Conservation (phyloP, 2,797 vertebrate species). For the Poliocrania exsul region DNA sequence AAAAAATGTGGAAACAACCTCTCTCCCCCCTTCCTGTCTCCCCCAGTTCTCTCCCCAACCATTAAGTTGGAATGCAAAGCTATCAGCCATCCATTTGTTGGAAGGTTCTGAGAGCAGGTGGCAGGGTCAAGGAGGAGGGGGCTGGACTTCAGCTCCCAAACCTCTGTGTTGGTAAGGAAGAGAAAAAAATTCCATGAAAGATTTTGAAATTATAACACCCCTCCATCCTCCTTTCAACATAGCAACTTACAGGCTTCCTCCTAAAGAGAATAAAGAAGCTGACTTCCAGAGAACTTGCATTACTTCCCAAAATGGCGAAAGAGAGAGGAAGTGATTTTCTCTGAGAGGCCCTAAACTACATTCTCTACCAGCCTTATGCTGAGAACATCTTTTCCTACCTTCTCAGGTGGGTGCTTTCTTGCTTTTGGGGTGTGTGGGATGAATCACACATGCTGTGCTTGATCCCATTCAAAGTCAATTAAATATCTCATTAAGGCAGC, state of each 20-base stretch:
- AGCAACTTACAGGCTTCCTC: neutral
- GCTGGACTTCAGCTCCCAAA: no score
- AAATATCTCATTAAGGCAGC: neutral
- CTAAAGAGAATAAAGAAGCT: neutral
- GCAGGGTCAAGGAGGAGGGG: no score
- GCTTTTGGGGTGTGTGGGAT: accelerated
- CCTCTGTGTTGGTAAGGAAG: no score
- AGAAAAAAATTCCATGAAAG: no score
- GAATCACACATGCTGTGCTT: neutral
- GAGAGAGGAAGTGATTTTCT: neutral
- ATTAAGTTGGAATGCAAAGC: no score
- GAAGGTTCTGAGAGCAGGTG: no score
- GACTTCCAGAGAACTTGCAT: neutral
- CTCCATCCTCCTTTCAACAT: neutral
- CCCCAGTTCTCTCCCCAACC: no score
- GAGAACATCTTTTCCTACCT: neutral
- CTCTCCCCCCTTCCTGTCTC: no score
- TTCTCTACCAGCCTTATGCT: neutral
- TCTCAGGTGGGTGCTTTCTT: accelerated
- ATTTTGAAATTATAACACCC: no score
- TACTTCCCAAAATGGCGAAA: neutral
- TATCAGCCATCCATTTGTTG: no score
- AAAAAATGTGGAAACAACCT: no score
- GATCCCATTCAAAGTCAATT: neutral
- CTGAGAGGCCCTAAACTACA: neutral